These are phyloP conservation scores for Oligia fasciuncula DNA, from an alignment of 2,888 invertebrate species.

Conservation along the genomic window DNA sequence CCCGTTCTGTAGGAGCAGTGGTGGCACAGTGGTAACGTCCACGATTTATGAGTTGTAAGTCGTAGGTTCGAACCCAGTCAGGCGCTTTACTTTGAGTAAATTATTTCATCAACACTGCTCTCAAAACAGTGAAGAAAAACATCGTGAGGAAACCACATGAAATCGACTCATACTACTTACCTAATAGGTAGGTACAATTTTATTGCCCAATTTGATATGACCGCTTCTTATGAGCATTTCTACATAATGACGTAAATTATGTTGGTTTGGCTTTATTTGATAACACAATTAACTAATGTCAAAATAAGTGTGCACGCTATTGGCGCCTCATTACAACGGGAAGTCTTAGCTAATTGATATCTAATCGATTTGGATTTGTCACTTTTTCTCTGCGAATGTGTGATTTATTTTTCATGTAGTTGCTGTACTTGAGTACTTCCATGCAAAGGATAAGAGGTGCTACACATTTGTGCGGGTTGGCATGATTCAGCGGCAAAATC, in stretches of 20 bases:
- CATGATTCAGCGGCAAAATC: neutral
- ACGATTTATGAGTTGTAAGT: too few relatives aligned
- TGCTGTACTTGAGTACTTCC: neutral
- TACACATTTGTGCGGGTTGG: too few relatives aligned
- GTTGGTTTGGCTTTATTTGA: constrained; percentile 15
- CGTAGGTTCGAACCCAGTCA: neutral
- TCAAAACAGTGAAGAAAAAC: too few relatives aligned
- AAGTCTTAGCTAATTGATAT: constrained; percentile 17
- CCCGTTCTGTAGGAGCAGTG: too few relatives aligned
- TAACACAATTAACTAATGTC: constrained; percentile 25
- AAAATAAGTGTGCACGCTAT: constrained; percentile 23
- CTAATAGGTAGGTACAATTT: neutral
- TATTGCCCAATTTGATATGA: neutral
- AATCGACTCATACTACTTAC: neutral
- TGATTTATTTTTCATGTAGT: neutral
- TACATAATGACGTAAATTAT: constrained; percentile 16
- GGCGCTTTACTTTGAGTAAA: neutral
- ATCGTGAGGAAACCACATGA: neutral
- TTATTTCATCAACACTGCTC: too few relatives aligned
- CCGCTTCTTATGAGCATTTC: constrained; percentile 10
- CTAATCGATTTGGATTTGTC: constrained; percentile 21
- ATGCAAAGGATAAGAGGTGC: neutral
- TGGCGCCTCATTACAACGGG: constrained; percentile 12
- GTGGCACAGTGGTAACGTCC: too few relatives aligned
- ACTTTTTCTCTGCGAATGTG: neutral